Base-by-base conservation (phyloP, 2,888 invertebrate species). In the Gibbula magus region DNA sequence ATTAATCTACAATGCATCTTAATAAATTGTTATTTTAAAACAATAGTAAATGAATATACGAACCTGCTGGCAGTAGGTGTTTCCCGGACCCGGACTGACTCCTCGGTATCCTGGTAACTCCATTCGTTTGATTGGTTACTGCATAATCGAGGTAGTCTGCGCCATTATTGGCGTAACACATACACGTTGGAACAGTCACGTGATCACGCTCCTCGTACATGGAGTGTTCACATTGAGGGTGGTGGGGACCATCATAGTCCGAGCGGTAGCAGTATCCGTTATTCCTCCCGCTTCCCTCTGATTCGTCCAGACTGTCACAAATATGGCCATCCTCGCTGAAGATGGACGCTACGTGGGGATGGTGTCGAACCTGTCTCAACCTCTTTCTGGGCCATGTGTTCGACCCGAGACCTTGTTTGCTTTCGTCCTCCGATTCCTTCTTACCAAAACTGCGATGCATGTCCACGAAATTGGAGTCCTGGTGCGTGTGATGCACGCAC, bases 371-470 rank as follows among this genome's bases (percentile, higher is more conserved):
- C 79, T 84, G 84, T 10, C 75, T 51, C 67, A 84, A 80, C 20
- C 86, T 83, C 78, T 89, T 89, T 79, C 85, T 84, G 0, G 89
- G 89, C 89, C 89, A 88, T 29, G 89, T 89, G 82, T 89, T 89
- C n/a, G 78, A 67, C 32, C 53, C 61, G 25, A 66, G 77, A n/a
- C 77, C 67, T 20, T 51, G 53, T 66, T 79, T 79, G 25, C 74
- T 54, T 5, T 81, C 70, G 22, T 70, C 81, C 45, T 78, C 77
- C 1, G 51, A 3, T 25, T 52, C 52, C 22, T 32, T 29, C 29
- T 52, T 52, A 25, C 25, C 51, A n/a, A 75, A 75, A 52, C 75
- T 75, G 75, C 32, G 67, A 22, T 53, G 77, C 52, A 10, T 22
- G 4, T 45, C 25, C 54, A 75, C 61, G 35, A 70, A 52, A 54